Percentiles rank a stretch among this genome's conserved stretches.
Conservation (phyloP, 1,140 invertebrate species). For the Melanaphis sacchari region DNA sequence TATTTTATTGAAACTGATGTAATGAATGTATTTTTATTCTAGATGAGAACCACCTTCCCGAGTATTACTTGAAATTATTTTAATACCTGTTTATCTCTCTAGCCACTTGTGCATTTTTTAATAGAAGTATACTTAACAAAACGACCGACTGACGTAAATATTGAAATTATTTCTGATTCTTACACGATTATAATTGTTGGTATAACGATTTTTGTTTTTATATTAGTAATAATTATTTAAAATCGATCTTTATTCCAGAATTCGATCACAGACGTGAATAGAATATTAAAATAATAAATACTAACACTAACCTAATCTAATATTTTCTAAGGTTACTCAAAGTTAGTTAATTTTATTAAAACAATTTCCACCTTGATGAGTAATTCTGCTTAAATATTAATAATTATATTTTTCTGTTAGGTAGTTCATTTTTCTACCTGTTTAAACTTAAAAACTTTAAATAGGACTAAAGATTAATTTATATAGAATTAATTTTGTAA, state of each 20-base stretch:
- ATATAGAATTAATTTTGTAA: background rate
- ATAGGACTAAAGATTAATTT: background rate
- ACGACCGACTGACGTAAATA: background rate
- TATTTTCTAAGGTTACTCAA: background rate
- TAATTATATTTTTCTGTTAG: background rate
- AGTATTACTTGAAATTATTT: background rate
- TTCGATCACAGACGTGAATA: background rate
- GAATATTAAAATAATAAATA: background rate
- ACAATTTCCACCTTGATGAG: background rate
- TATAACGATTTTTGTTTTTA: background rate
- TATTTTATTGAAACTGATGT: background rate
- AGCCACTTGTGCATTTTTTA: background rate
- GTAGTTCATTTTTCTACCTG: background rate
- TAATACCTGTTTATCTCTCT: background rate
- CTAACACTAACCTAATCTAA: slow-evolving; percentile 15
- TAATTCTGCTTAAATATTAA: background rate
- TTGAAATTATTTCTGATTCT: background rate
- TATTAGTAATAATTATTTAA: background rate
- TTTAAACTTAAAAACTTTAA: background rate
- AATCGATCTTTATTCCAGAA: background rate
- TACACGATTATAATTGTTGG: background rate
- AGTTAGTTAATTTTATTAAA: background rate
- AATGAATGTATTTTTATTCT: background rate
- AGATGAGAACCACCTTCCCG: background rate
- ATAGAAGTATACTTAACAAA: background rate